Evolutionary conservation across 1,140 invertebrate species (phyloP), one percentile per base, ranked within the genome.

Genomic region (Sminthurinus signatus): DNA sequence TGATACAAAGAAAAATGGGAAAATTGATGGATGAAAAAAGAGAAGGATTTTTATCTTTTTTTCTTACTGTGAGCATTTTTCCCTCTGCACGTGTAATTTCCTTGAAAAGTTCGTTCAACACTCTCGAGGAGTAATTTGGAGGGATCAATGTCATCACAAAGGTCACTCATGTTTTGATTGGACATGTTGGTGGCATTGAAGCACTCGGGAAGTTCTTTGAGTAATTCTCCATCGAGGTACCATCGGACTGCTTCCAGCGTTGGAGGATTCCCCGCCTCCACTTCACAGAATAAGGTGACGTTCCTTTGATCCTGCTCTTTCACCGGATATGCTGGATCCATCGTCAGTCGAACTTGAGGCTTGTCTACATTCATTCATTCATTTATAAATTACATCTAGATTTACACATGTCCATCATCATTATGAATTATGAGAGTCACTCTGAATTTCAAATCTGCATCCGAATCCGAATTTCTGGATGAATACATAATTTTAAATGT

Each of bases 41-140:
- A n/a, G n/a, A n/a, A n/a, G n/a, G n/a, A n/a, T n/a, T n/a, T n/a
- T n/a, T n/a, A n/a, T n/a, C n/a, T n/a, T n/a, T n/a, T n/a, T n/a
- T n/a, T n/a, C n/a, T n/a, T n/a, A n/a, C n/a, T n/a, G n/a, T n/a
- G n/a, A n/a, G n/a, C 82, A 77, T 93, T 93, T 73, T 84, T 85
- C 2, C 89, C 91, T 72, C 88, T 84, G 75, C 92, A 94, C 0
- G 89, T 90, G 76, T 92, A 94, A 76, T 93, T 93, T n/a, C 91
- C 92, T 65, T 92, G 88, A 74, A 93, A 91, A 54, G 83, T 85
- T 62, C 89, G 82, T 8, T 84, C 86, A 17, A 93, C 90, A 65
- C 85, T 84, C 69, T 90, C 86, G 21, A 93, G 79, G 32, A 91
- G 79, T 65, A 93, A 78, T 78, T 89, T 86, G 61, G 86, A 89